Evolutionary conservation across 2,113 vertebrate species (phyloP).

Genomic region (Sclerurus mexicanus): DNA sequence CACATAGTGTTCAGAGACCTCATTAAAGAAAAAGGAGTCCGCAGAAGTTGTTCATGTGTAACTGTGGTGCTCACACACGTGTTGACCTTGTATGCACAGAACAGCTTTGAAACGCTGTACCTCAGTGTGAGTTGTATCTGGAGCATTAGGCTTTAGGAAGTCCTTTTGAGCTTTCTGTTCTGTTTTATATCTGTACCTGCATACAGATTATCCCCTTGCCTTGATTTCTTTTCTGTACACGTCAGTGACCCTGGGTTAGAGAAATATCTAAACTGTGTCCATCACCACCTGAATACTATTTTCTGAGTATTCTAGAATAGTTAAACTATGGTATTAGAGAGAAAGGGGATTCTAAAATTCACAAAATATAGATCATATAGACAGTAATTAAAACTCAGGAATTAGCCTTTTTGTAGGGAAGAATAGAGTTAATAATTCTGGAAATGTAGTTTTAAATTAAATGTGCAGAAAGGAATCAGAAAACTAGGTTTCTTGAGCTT

Average conservation of each 20-base stretch:
- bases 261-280: neutral
- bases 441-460: neutral
- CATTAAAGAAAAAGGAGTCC: neutral
- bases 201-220: neutral
- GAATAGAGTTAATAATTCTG: neutral
- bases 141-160: neutral
- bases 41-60: accelerated
- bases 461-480: neutral
- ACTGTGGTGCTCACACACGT: accelerated
- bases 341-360: neutral
- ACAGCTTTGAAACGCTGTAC: neutral
- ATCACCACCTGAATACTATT: neutral
- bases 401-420: neutral
- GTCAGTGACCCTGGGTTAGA: neutral
- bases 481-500: neutral
- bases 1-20: neutral
- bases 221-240: neutral
- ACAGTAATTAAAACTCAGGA: neutral
- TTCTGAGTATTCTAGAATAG: neutral
- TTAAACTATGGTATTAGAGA: neutral
- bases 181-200: neutral
- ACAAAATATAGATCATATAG: neutral
- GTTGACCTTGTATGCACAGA: neutral
- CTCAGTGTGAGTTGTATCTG: neutral
- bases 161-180: neutral